Base-by-base conservation (phyloP, 2,888 invertebrate species). In the Metopia argyrocephala region DNA sequence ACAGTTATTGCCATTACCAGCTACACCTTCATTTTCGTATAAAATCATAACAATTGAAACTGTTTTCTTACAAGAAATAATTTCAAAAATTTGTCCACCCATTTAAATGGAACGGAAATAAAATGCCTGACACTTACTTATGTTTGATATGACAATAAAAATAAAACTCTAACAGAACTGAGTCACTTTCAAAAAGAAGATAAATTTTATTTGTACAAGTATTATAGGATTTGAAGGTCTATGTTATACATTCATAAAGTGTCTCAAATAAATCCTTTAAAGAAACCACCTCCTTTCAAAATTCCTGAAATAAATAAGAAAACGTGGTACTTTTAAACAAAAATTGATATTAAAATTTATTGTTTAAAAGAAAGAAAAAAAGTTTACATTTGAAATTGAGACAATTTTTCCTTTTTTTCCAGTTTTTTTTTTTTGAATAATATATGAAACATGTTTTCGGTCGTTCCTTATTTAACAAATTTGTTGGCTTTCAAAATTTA, bases 381-480 rank as follows among this genome's bases (percentile, higher is more conserved):
- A 54, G 27, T 18, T n/a, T 54, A n/a, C 1, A 25, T 21, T 68
- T 61, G 76, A 80, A 76, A 76, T 76, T 81, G 73, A 80, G 76
- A 76, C 80, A 74, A 81, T 69, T 76, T 80, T 80, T 46, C 64
- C 57, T 74, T 74, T 74, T 57, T 48, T 61, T 52, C 18, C 18
- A 28, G 23, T 12, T 3, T 45, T 12, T n/a, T 25, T 52, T 59
- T 20, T 31, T 74, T 23, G 0, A 12, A 21, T 2, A 21, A 4
- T n/a, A n/a, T n/a, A n/a, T n/a, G n/a, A 38, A 38, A 38, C 12
- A 38, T 38, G 15, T 38, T 38, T 12, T 7, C 31, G 2, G n/a
- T n/a, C n/a, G n/a, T n/a, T n/a, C n/a, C n/a, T n/a, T n/a, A n/a
- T 50, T 50, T 38, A 57, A 46, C 52, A 46, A n/a, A 64, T 73